Evolutionary conservation across 2,113 vertebrate species (phyloP).

Genomic region (Morone saxatilis): DNA sequence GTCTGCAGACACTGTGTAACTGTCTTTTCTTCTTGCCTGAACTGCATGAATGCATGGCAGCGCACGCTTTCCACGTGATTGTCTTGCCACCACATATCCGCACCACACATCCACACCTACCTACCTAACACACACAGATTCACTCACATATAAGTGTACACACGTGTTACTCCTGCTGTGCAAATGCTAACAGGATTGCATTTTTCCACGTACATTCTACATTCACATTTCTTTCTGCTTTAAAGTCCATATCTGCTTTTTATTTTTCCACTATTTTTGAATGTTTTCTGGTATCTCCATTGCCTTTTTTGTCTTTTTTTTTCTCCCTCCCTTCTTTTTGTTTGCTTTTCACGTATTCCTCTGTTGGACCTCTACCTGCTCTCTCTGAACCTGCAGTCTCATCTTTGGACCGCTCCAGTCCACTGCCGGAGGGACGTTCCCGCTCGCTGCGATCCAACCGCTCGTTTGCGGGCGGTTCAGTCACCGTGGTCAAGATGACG

Average conservation of each 20-base stretch:
- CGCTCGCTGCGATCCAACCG: slow-evolving; percentile 87
- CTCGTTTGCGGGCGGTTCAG: slow-evolving; percentile 85
- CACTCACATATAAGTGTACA: neutral
- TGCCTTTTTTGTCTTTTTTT: slow-evolving; percentile 30
- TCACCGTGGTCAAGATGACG: slow-evolving; percentile 97
- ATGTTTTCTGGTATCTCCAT: slow-evolving; percentile 65
- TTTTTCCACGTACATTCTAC: slow-evolving; percentile 52
- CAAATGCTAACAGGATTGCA: slow-evolving; percentile 25
- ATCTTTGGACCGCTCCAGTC: slow-evolving; percentile 92
- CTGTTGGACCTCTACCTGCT: slow-evolving; percentile 25
- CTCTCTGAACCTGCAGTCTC: slow-evolving; percentile 83
- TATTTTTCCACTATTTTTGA: slow-evolving; percentile 49
- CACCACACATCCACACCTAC: slow-evolving; percentile 36
- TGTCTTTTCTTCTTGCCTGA: slow-evolving; percentile 64
- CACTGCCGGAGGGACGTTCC: slow-evolving; percentile 89
- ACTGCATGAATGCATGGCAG: slow-evolving; percentile 72
- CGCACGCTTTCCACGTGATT: slow-evolving; percentile 55
- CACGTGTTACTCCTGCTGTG: slow-evolving; percentile 11
- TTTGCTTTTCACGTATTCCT: slow-evolving; percentile 26
- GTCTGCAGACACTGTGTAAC: slow-evolving; percentile 80
- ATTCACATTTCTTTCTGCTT: slow-evolving; percentile 56
- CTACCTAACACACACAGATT: slow-evolving; percentile 8
- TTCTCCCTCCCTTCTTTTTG: neutral
- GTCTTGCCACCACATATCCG: slow-evolving; percentile 43
- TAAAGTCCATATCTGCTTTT: slow-evolving; percentile 53